Evolutionary conservation across 2,888 invertebrate species (phyloP).

Genomic region (Mechanitis messenoides): DNA sequence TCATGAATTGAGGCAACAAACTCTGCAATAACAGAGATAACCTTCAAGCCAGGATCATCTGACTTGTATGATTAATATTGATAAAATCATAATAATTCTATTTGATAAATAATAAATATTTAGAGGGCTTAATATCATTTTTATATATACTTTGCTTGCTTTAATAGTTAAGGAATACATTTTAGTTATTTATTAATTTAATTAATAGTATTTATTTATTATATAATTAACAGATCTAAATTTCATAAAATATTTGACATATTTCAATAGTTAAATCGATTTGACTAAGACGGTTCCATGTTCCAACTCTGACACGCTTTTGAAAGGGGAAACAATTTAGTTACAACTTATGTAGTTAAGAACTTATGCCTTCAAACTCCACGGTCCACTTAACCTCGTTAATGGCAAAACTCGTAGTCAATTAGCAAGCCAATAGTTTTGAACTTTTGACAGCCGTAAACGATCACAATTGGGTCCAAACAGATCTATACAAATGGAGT

Average conservation of each 20-base stretch:
- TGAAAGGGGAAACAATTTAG: conserved; percentile 7
- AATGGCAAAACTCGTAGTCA: conserved; percentile 62
- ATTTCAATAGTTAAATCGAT: neutral
- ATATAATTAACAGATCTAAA: neutral
- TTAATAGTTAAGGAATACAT: no score
- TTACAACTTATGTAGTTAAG: conserved; percentile 12
- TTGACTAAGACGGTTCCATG: neutral
- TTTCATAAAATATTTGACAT: no score
- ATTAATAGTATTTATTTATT: no score
- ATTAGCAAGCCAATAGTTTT: conserved; percentile 63
- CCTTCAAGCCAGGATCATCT: conserved; percentile 50
- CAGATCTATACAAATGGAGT: conserved; percentile 46
- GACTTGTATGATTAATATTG: conserved; percentile 31
- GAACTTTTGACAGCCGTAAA: conserved; percentile 58
- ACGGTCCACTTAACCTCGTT: conserved; percentile 60
- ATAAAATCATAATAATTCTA: neutral
- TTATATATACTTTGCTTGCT: no score
- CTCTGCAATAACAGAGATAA: conserved; percentile 54
- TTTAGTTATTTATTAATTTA: no score
- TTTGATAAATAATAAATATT: no score
- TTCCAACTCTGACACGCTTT: neutral
- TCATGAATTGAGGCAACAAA: conserved; percentile 50
- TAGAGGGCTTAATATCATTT: no score
- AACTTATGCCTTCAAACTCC: conserved; percentile 30
- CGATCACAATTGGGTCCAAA: conserved; percentile 55